A percentile compares a stretch with the other conserved stretches of the same genome.
Evolutionary conservation across 2,888 invertebrate genomes (phyloP).

Genomic region (Rhyacophila evoluta): DNA sequence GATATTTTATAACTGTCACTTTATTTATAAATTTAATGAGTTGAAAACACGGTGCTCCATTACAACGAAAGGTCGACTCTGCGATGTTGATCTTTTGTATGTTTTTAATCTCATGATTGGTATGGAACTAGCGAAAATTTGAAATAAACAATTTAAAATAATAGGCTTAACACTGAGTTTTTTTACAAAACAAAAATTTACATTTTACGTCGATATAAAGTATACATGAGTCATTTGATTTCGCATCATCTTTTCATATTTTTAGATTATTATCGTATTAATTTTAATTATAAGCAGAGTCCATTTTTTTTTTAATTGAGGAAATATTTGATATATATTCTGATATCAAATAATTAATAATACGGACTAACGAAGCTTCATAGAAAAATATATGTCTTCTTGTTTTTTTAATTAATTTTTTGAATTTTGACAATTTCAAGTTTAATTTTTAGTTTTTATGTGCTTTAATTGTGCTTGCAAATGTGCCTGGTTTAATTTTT

Average conservation of each 20-base stretch:
- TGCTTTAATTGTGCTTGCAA: too few relatives aligned
- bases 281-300: too few relatives aligned
- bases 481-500: too few relatives aligned
- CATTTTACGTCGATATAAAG: neutral
- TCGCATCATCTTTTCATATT: neutral
- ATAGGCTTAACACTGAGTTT: neutral
- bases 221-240: neutral
- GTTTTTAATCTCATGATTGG: constrained; percentile 14
- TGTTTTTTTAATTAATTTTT: too few relatives aligned
- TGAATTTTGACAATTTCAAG: too few relatives aligned
- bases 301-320: too few relatives aligned
- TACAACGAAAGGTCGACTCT: constrained; percentile 10
- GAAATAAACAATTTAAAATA: constrained; percentile 17
- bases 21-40: constrained; percentile 39
- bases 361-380: too few relatives aligned
- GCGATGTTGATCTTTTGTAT: neutral
- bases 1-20: constrained; percentile 37
- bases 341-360: too few relatives aligned
- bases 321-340: too few relatives aligned
- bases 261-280: neutral
- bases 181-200: neutral
- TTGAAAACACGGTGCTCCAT: constrained; percentile 13
- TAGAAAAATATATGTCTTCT: too few relatives aligned
- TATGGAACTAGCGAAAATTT: neutral
- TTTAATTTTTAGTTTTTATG: too few relatives aligned